Conservation (phyloP, 2,888 invertebrate genomes). For the Andricus curvator region DNA sequence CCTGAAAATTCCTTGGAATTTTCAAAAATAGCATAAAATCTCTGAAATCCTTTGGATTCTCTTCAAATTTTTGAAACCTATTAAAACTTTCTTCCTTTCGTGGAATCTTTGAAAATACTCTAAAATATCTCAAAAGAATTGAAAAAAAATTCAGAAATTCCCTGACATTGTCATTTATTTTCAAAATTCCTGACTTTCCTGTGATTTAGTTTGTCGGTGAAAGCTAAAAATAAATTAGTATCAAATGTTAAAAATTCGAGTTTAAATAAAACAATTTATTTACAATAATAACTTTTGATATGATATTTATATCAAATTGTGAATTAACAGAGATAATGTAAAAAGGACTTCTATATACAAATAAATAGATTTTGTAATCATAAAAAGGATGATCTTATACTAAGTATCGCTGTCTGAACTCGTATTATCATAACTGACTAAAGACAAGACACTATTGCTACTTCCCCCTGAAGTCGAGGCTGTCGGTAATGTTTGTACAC, state of each 20-base stretch:
- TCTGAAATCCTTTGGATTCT: no score
- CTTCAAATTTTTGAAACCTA: no score
- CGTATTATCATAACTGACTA: slow-evolving; percentile 74
- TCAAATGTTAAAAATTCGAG: not conserved
- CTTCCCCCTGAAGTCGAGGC: slow-evolving; percentile 57
- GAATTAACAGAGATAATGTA: not conserved
- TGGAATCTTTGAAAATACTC: no score
- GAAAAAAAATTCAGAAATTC: no score
- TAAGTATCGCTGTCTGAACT: slow-evolving; percentile 74
- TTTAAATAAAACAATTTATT: not conserved
- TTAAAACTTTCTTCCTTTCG: no score
- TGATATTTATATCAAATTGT: not conserved
- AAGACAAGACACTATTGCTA: slow-evolving; percentile 51
- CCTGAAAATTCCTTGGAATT: no score
- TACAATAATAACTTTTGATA: not conserved
- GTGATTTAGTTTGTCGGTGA: not conserved
- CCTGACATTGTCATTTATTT: no score
- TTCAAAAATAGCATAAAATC: no score
- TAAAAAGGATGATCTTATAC: not conserved
- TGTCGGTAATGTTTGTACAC: slow-evolving; percentile 49
- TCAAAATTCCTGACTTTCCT: no score
- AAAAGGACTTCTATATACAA: not conserved
- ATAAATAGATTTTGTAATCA: not conserved
- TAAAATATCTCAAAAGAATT: no score
- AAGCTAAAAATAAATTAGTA: not conserved